Conservation (phyloP, 2,888 invertebrate genomes). For the Amorpha juglandis region DNA sequence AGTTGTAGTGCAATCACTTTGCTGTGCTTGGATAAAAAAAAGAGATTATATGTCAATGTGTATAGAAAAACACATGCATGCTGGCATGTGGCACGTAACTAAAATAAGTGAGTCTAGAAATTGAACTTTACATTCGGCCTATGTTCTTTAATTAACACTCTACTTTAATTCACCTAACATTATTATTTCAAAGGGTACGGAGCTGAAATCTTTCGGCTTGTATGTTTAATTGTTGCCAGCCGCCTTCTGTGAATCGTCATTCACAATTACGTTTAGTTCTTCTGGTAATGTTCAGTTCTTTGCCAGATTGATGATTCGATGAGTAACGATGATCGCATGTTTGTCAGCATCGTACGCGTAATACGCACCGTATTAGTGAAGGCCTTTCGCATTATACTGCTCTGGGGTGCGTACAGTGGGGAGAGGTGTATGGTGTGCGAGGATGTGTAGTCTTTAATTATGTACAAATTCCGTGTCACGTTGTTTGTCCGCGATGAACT, state of each 20-base stretch:
- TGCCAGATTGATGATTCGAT: not conserved
- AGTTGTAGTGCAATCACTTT: no score
- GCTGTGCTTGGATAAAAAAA: no score
- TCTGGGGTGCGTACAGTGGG: no score
- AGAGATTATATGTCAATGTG: no score
- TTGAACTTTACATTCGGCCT: not conserved
- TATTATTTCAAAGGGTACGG: not conserved
- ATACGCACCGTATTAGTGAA: not conserved
- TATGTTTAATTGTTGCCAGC: not conserved
- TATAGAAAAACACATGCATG: no score
- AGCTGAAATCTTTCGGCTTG: not conserved
- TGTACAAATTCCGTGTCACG: no score
- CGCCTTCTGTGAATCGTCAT: not conserved
- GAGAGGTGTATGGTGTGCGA: no score
- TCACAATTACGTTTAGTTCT: not conserved
- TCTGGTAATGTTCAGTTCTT: not conserved
- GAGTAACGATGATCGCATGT: not conserved
- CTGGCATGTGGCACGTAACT: no score
- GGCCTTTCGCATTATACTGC: not conserved
- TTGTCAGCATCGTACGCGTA: not conserved
- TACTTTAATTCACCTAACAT: not conserved
- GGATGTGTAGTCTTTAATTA: no score
- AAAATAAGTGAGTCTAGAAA: not conserved
- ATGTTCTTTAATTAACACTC: not conserved
- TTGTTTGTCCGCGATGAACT: no score